These are phyloP conservation scores for Coenobita brevimanus DNA, from an alignment of 1,140 invertebrate species.

Conservation along the genomic window DNA sequence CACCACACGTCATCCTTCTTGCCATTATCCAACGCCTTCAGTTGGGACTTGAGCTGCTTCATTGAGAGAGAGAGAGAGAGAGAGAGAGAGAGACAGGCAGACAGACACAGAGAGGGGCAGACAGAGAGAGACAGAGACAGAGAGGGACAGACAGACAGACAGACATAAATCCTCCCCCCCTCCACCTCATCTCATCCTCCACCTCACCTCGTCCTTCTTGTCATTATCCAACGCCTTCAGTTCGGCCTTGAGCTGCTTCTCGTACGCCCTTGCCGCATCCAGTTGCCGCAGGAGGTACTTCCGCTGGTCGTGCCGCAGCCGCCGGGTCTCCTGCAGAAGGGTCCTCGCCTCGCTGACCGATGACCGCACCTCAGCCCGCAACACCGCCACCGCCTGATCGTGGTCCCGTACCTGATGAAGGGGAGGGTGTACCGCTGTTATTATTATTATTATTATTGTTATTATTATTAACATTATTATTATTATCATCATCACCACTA, in stretches of 20 bases:
- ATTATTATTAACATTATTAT: too few species aligned
- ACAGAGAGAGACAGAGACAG: too few species aligned
- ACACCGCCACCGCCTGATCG: slow-evolving; percentile 64
- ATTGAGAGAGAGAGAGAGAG: too few species aligned
- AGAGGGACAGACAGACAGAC: too few species aligned
- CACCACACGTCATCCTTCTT: slow-evolving; percentile 69
- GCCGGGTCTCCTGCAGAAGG: slow-evolving; percentile 65
- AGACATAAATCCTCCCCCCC: not conserved
- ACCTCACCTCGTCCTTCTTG: slow-evolving; percentile 67
- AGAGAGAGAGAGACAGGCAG: too few species aligned
- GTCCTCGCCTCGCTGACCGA: slow-evolving; percentile 59
- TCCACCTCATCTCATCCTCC: not conserved
- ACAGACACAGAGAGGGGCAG: too few species aligned
- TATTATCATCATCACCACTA: too few species aligned
- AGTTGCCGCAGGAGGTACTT: slow-evolving; percentile 68
- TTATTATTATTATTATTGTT: too few species aligned
- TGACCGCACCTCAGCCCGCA: slow-evolving; percentile 60
- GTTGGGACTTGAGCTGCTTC: slow-evolving; percentile 67
- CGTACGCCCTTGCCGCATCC: slow-evolving; percentile 67
- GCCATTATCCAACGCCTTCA: slow-evolving; percentile 62
- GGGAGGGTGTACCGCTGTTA: too few species aligned
- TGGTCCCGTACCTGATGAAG: slow-evolving; percentile 65
- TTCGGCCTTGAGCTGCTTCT: slow-evolving; percentile 68
- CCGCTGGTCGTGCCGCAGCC: slow-evolving; percentile 66
- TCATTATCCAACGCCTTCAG: slow-evolving; percentile 63